Percentiles rank a stretch among this genome's conserved stretches.
phyloP scores from a whole-genome alignment of 1,140 invertebrate genomes.

The Diachasmimorpha longicaudata region DNA sequence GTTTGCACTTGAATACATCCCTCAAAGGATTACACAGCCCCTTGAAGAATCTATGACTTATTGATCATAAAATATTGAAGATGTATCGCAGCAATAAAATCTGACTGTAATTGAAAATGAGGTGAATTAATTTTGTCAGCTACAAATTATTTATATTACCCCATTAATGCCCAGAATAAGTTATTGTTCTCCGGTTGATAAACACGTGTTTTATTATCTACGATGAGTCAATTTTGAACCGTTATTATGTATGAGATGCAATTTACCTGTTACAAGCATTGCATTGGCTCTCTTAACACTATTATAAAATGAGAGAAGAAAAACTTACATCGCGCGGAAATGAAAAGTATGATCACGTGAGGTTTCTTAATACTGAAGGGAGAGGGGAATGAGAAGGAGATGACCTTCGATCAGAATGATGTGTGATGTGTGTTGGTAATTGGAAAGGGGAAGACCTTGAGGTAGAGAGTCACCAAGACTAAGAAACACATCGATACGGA shows the following conservation, averaged over 20 bases:
- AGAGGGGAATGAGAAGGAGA: neutral
- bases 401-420: slow-evolving; percentile 48
- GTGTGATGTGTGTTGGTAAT: slow-evolving; percentile 30
- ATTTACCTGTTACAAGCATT: neutral
- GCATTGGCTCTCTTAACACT: neutral
- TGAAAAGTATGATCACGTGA: neutral
- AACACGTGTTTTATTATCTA: neutral
- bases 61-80: no score
- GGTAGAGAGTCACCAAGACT: slow-evolving; percentile 53
- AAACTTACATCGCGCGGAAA: neutral
- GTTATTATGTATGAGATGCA: neutral
- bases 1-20: no score
- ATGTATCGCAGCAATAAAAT: no score
- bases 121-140: no score
- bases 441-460: slow-evolving; percentile 59
- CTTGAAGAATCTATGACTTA: no score
- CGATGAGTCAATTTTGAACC: neutral
- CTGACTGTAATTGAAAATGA: no score
- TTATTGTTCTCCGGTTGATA: neutral
- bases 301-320: neutral
- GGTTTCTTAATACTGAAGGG: neutral
- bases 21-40: no score
- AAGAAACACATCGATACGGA: slow-evolving; percentile 32
- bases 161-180: neutral
- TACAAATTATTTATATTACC: no score